Percentiles rank a stretch among this genome's conserved stretches.
Conservation (phyloP, 2,113 vertebrate species). For the Ceyx melanurus region DNA sequence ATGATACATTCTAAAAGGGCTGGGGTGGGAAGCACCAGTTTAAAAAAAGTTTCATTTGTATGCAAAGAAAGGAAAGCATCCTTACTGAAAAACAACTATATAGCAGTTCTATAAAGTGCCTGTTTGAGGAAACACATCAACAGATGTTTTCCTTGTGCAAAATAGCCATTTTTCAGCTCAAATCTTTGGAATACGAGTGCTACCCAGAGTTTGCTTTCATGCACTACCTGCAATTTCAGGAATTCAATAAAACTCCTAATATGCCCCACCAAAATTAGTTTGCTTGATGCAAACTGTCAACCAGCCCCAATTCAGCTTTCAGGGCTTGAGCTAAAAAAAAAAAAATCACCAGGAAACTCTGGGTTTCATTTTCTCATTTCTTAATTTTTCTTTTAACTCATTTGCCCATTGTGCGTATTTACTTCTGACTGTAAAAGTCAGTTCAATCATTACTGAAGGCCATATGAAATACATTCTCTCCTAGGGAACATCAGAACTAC, state of each 20-base stretch:
- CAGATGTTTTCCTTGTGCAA: conserved; percentile 58
- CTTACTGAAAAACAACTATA: neutral
- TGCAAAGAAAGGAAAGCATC: conserved; percentile 7
- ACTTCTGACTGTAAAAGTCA: neutral
- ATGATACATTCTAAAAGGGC: neutral
- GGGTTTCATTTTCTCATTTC: neutral
- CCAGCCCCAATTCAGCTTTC: neutral
- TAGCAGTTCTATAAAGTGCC: conserved; percentile 54
- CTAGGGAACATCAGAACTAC: neutral
- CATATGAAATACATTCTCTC: neutral
- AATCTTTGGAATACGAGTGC: neutral
- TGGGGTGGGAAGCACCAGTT: conserved; percentile 29
- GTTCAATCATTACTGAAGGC: neutral
- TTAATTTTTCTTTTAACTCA: neutral
- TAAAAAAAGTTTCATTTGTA: neutral
- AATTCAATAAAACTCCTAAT: neutral
- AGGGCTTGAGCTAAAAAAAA: neutral
- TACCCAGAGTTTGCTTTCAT: neutral
- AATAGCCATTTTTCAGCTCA: neutral
- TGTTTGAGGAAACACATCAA: conserved; percentile 54
- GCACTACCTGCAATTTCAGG: neutral
- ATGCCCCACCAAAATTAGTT: neutral
- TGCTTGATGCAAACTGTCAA: neutral
- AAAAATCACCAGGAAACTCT: neutral
- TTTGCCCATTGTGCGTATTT: conserved; percentile 11